Evolutionary conservation across 1,140 invertebrate genomes (phyloP).

Genomic region (Diabrotica virgifera): DNA sequence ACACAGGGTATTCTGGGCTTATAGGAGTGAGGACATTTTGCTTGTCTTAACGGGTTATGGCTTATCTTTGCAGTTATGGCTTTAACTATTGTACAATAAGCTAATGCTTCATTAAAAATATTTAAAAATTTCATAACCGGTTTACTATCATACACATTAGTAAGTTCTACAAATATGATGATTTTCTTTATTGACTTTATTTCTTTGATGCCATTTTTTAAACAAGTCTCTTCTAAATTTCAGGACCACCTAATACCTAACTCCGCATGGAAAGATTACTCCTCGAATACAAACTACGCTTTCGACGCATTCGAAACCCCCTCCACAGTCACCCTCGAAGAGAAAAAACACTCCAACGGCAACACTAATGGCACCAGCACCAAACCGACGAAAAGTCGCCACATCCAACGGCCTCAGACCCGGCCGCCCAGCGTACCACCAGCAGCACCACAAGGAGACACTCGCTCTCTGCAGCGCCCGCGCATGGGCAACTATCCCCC

Average conservation of each 20-base stretch:
- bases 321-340: constrained; percentile 53
- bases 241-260: constrained; percentile 79
- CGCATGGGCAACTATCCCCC: constrained; percentile 37
- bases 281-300: constrained; percentile 81
- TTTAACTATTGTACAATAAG: too few species aligned
- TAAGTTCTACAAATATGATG: too few species aligned
- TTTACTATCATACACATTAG: too few species aligned
- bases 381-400: constrained; percentile 11
- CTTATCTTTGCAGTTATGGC: too few species aligned
- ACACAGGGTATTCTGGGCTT: too few species aligned
- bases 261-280: constrained; percentile 84
- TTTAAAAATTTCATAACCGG: too few species aligned
- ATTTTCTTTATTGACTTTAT: not conserved
- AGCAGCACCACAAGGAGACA: constrained; percentile 55
- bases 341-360: constrained; percentile 50
- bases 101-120: too few species aligned
- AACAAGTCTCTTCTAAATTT: constrained; percentile 33
- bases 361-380: constrained; percentile 22
- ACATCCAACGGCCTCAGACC: constrained; percentile 40
- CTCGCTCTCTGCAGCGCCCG: constrained; percentile 59
- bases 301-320: constrained; percentile 75
- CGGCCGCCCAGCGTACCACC: constrained; percentile 40
- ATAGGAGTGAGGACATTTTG: too few species aligned
- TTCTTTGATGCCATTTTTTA: not conserved
- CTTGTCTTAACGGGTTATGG: too few species aligned